Evolutionary conservation across 2,797 vertebrate species (phyloP), one percentile per base, ranked within the genome.

Genomic region (Sebastiscus tertius): DNA sequence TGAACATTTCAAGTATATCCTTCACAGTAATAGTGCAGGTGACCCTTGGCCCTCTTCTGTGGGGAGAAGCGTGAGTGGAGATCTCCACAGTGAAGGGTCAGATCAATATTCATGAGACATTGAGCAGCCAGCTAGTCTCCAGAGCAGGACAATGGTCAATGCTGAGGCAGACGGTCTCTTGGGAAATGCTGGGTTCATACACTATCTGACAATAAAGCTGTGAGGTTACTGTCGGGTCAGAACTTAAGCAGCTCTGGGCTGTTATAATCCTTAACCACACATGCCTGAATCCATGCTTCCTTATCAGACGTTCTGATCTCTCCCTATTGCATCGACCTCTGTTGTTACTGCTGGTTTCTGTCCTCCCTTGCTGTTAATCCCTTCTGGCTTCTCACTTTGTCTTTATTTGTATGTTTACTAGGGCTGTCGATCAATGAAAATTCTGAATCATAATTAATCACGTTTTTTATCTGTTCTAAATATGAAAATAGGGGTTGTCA

Each of bases 61-160:
- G 36, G 16, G 31, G 49, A 39, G 11, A 12, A 62, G 56, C 26
- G 63, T 59, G 59, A 55, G 69, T 56, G 18, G 54, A 71, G 72
- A 77, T 68, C 33, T 52, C 36, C 59, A 24, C n/a, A 42, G 61
- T 71, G 27, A 75, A 60, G 65, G 34, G 67, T 27, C 13, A 3
- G 81, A 90, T 93, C 88, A 91, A 92, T 94, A 92, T 90, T 86
- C 85, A 91, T 86, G 83, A 91, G 80, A 75, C 66, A 36, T 5
- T 29, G 75, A 60, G 74, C 58, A 72, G 82, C 31, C 70, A 60
- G 71, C 60, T 26, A 33, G 74, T 90, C 81, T 89, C 84, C 54
- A 65, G 82, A 83, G 85, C 67, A 63, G 68, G 77, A 82, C 72
- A 60, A 13, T 66, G 82, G 72, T 92, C 87, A 87, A 77, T 84